Percentiles rank a stretch among this genome's conserved stretches.
phyloP scores from a whole-genome alignment of 2,797 vertebrate species.

The Coendou prehensilis region DNA sequence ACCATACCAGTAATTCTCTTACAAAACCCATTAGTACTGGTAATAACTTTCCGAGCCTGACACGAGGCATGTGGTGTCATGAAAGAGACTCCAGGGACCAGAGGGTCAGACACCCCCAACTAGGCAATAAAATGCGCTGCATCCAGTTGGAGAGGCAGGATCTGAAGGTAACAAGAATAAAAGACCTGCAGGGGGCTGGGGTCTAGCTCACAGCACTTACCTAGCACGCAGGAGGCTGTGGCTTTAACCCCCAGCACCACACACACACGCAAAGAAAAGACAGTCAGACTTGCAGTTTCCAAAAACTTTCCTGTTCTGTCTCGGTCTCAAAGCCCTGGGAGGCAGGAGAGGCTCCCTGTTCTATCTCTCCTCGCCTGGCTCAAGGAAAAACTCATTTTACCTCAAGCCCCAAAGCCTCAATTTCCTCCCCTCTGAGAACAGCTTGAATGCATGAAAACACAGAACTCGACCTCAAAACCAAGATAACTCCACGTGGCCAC shows the following conservation, averaged over 20 bases:
- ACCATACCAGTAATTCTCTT: constrained; percentile 49
- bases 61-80: not conserved
- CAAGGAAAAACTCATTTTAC: not conserved
- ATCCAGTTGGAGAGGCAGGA: not conserved
- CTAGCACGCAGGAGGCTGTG: not conserved
- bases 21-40: constrained; percentile 24
- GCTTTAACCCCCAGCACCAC: not conserved
- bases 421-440: constrained; percentile 62
- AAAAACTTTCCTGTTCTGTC: not conserved
- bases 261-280: too few species aligned
- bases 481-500: not conserved
- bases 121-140: not conserved
- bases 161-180: not conserved
- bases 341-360: not conserved
- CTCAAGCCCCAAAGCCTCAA: constrained; percentile 56
- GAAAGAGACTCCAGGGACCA: constrained; percentile 13
- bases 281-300: not conserved
- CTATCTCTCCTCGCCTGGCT: not conserved
- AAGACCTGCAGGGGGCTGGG: not conserved
- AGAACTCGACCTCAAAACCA: constrained; percentile 56
- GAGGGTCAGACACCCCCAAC: not conserved
- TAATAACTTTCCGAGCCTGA: constrained; percentile 46
- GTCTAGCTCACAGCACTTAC: not conserved
- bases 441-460: constrained; percentile 41
- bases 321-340: not conserved